These are phyloP conservation scores for Tetramorium bicarinatum DNA, from an alignment of 2,888 invertebrate genomes.

Conservation along the genomic window DNA sequence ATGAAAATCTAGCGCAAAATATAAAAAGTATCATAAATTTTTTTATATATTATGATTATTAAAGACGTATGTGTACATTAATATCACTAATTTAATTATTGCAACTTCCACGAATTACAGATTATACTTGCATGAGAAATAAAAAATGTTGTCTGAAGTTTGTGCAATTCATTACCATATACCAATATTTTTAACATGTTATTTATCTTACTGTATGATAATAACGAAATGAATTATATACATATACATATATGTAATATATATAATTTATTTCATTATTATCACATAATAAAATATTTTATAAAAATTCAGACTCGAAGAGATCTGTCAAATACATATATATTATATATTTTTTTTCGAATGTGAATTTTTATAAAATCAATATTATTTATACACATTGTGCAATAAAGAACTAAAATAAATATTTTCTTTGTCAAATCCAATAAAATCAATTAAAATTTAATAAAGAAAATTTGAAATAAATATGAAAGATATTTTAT, in stretches of 20 bases:
- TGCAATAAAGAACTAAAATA: background rate
- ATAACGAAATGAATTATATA: background rate
- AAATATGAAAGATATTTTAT: background rate
- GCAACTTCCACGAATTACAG: background rate
- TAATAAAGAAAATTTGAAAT: background rate
- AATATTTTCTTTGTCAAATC: background rate
- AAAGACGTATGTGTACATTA: background rate
- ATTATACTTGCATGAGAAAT: background rate
- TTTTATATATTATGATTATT: background rate
- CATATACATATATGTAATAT: too few species aligned
- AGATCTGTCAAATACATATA: too few species aligned
- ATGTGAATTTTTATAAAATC: background rate
- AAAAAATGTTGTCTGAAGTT: background rate
- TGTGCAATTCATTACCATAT: background rate
- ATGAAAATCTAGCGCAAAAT: background rate
- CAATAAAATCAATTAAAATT: background rate
- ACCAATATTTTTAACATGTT: background rate
- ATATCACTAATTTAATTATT: background rate
- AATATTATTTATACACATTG: background rate
- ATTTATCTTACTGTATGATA: background rate
- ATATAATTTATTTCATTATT: too few species aligned
- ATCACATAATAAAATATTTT: too few species aligned
- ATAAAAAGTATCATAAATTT: background rate
- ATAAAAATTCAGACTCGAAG: too few species aligned
- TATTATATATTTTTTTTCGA: too few species aligned